A percentile compares a stretch with the other conserved stretches of the same genome.
Conservation (phyloP, 2,797 vertebrate genomes). For the Gallinago nigripennis region DNA sequence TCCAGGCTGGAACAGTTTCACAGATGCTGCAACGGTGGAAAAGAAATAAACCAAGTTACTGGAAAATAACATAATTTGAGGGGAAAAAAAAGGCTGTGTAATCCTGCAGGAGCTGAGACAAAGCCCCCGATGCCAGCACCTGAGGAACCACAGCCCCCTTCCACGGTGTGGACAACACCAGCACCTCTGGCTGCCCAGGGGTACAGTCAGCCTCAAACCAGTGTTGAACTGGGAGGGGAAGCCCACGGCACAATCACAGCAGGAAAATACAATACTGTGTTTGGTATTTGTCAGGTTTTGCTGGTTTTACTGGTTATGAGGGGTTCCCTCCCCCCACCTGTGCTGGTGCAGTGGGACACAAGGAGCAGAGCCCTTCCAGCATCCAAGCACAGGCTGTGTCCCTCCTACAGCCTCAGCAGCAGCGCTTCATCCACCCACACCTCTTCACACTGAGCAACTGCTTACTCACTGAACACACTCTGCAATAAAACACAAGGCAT, state of each 20-base stretch:
- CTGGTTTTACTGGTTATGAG: fast-evolving
- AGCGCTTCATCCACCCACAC: too few species aligned
- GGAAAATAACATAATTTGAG: background rate
- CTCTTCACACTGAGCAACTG: fast-evolving
- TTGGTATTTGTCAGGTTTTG: fast-evolving
- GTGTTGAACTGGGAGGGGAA: background rate
- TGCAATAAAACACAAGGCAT: background rate
- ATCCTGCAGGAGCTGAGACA: background rate
- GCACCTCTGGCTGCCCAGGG: background rate
- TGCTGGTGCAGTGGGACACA: background rate
- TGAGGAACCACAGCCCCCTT: background rate
- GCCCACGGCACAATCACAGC: background rate
- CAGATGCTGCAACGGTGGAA: background rate
- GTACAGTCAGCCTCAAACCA: background rate
- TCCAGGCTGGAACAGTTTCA: background rate
- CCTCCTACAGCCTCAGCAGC: background rate
- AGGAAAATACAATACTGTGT: background rate
- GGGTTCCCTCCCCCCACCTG: fast-evolving
- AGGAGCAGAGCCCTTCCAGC: fast-evolving
- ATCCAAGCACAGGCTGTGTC: fast-evolving
- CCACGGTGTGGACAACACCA: too few species aligned
- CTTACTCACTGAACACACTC: background rate
- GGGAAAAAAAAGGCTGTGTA: background rate
- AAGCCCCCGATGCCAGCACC: background rate
- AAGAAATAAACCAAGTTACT: background rate